Conservation (phyloP, 2,797 vertebrate genomes). For the Enteromius trimaculatus region DNA sequence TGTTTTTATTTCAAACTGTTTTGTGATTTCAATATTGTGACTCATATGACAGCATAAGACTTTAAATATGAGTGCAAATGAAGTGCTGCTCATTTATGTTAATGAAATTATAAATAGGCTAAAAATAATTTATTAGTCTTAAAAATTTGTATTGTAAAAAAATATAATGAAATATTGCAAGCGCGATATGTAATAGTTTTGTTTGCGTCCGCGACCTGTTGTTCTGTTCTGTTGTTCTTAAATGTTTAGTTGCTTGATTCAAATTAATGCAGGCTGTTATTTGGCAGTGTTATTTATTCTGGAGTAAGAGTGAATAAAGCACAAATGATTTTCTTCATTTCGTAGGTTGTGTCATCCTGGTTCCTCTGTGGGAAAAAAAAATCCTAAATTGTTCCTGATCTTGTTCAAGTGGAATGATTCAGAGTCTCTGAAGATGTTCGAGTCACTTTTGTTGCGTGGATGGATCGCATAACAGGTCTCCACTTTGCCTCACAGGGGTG, state of each 20-base stretch:
- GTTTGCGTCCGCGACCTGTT: constrained; percentile 69
- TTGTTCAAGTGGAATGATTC: constrained; percentile 64
- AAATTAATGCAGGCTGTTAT: constrained; percentile 52
- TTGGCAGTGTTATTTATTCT: constrained; percentile 8
- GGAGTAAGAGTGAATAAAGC: constrained; percentile 5
- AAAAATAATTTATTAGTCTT: neutral
- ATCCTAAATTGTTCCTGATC: neutral
- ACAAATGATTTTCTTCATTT: constrained; percentile 3
- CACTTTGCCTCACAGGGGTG: constrained; percentile 75
- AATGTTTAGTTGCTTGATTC: constrained; percentile 71
- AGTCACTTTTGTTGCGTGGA: constrained; percentile 49
- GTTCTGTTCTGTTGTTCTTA: constrained; percentile 71
- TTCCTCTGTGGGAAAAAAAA: neutral
- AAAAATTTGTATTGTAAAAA: neutral
- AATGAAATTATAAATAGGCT: neutral
- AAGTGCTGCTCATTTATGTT: neutral
- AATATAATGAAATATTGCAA: neutral
- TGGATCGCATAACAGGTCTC: constrained; percentile 78
- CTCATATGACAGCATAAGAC: neutral
- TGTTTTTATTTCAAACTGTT: neutral
- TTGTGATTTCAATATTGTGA: neutral
- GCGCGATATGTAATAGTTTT: neutral
- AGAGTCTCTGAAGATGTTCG: constrained; percentile 42
- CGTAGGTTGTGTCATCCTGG: neutral
- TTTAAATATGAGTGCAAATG: neutral